These are phyloP conservation scores for Fistularia tabacaria DNA, from an alignment of 2,797 vertebrate species.

Conservation along the genomic window DNA sequence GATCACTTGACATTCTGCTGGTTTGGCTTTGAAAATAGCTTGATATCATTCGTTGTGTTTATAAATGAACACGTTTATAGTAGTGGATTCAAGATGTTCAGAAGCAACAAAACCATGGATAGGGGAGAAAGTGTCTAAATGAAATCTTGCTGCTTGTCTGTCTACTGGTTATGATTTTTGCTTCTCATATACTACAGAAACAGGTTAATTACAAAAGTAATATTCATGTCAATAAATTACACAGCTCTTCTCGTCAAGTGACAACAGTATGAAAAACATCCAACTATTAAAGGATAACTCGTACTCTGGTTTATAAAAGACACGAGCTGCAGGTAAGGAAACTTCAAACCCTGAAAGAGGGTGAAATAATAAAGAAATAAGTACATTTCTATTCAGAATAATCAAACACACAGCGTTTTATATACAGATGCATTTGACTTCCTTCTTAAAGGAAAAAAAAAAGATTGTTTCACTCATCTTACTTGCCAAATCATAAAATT, in stretches of 20 bases:
- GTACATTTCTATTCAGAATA: conserved; percentile 62
- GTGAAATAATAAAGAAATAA: conserved; percentile 57
- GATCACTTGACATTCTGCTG: neutral
- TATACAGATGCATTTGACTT: conserved; percentile 68
- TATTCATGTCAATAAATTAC: conserved; percentile 60
- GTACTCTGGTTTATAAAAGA: conserved; percentile 56
- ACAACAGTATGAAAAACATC: conserved; percentile 47
- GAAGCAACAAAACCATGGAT: conserved; percentile 10
- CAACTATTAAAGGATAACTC: conserved; percentile 50
- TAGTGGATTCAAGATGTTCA: no score
- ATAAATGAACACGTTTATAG: no score
- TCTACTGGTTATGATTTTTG: conserved; percentile 21
- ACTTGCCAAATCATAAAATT: conserved; percentile 53
- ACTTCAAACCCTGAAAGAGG: conserved; percentile 60
- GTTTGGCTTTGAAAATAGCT: no score
- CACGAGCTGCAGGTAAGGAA: conserved; percentile 40
- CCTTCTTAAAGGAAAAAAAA: conserved; percentile 73
- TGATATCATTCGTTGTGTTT: no score
- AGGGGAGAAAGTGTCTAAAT: conserved; percentile 2
- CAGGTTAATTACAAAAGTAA: conserved; percentile 46
- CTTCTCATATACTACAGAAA: conserved; percentile 5
- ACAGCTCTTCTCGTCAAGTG: conserved; percentile 40
- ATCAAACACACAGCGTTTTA: conserved; percentile 78
- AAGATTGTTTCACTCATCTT: conserved; percentile 56
- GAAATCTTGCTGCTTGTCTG: conserved; percentile 15